phyloP scores from a whole-genome alignment of 2,113 vertebrate species.

The Machaerirhynchus nigripectus region DNA sequence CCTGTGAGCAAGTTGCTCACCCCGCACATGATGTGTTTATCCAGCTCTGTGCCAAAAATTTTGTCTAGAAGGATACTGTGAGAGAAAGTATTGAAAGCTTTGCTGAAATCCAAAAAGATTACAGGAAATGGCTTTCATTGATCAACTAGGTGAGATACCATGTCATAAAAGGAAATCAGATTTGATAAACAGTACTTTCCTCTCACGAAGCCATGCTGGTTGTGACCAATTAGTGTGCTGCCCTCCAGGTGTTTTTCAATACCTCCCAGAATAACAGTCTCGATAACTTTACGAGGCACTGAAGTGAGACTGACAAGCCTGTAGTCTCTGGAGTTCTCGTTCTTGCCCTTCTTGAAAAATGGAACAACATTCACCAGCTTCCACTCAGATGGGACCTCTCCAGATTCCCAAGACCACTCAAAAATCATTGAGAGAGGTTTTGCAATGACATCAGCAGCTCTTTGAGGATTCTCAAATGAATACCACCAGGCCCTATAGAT shows the following conservation, averaged over 20 bases:
- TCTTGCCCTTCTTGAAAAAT: fast-evolving
- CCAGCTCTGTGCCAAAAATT: not conserved
- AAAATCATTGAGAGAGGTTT: not conserved
- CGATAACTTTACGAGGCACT: no score
- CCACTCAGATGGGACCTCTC: not conserved
- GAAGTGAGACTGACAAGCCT: not conserved
- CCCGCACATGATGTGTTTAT: not conserved
- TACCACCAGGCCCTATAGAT: not conserved
- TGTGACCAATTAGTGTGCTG: not conserved
- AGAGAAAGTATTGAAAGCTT: not conserved
- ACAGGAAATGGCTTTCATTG: not conserved
- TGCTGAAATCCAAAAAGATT: not conserved
- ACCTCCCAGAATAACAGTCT: not conserved
- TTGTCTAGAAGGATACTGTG: not conserved
- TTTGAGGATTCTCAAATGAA: not conserved
- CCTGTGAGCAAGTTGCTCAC: not conserved
- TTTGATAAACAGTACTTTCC: not conserved
- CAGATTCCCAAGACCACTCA: not conserved
- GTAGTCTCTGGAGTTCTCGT: fast-evolving
- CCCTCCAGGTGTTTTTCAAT: not conserved
- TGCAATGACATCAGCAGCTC: not conserved
- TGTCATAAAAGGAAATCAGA: not conserved
- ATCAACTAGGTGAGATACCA: not conserved
- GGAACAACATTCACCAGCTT: not conserved
- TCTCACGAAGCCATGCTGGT: not conserved